Percentiles rank a stretch among this genome's conserved stretches.
These are phyloP conservation scores for Syngnathus typhle DNA, from an alignment of 2,113 vertebrate genomes.

Conservation along the genomic window DNA sequence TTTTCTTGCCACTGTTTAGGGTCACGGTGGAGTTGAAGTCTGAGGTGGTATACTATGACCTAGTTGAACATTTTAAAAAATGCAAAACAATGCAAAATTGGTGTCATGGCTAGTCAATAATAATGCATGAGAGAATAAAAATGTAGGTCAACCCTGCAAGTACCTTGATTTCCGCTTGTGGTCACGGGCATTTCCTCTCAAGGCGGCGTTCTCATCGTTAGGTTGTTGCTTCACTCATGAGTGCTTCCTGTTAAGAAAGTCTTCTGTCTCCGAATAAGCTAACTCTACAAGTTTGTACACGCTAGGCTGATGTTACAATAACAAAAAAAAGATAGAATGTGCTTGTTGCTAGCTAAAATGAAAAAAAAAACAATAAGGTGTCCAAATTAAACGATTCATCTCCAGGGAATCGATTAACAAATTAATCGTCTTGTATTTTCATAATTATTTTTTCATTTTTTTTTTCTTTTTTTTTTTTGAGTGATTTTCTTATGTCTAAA, in stretches of 20 bases:
- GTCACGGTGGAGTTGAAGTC: no score
- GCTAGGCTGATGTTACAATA: neutral
- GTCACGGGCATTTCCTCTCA: constrained; percentile 37
- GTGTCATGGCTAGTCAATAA: neutral
- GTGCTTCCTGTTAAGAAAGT: constrained; percentile 31
- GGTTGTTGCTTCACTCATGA: constrained; percentile 26
- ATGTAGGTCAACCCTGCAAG: neutral
- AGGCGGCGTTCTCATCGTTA: neutral
- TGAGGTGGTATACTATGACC: no score
- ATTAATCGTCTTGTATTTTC: no score
- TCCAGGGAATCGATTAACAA: no score
- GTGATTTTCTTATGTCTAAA: neutral
- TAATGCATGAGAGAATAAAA: neutral
- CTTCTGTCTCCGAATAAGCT: constrained; percentile 8
- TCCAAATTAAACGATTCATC: no score
- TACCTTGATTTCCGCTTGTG: constrained; percentile 44
- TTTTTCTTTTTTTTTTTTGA: no score
- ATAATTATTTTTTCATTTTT: no score
- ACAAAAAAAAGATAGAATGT: neutral
- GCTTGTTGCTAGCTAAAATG: no score
- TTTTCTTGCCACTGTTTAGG: neutral
- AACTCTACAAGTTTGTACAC: neutral
- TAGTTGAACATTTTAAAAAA: no score
- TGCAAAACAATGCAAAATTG: neutral
- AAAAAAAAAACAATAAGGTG: no score